phyloP scores from a whole-genome alignment of 2,113 vertebrate genomes.

The Protobothrops mucrosquamatus region DNA sequence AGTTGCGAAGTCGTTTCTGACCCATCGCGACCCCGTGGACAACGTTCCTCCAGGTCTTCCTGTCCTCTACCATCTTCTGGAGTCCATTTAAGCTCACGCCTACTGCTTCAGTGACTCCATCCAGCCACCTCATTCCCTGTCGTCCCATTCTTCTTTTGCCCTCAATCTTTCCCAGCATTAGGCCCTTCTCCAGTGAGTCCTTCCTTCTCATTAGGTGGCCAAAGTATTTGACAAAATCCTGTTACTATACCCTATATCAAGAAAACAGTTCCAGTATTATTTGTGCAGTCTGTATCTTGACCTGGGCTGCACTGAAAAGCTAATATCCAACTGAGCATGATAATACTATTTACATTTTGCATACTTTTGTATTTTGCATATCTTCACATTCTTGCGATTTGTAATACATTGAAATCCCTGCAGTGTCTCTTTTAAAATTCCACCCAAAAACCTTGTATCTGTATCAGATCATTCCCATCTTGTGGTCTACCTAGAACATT shows the following conservation, averaged over 20 bases:
- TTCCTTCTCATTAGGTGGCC: no score
- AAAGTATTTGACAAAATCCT: background rate
- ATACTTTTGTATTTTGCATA: background rate
- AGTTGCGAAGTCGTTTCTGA: no score
- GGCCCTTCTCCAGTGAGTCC: no score
- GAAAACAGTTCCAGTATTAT: background rate
- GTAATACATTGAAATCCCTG: background rate
- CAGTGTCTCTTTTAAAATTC: background rate
- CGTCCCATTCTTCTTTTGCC: no score
- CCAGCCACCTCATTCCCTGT: no score
- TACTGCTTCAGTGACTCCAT: no score
- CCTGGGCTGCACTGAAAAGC: background rate
- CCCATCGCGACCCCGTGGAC: no score
- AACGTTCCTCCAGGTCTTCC: no score
- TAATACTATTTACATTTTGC: background rate
- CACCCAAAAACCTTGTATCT: background rate
- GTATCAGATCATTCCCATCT: background rate
- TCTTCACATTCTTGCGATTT: background rate
- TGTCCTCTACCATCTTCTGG: no score
- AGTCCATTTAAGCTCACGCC: no score
- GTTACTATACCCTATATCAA: background rate
- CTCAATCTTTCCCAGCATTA: no score
- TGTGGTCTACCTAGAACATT: background rate
- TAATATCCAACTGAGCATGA: background rate
- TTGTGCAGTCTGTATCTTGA: background rate